Evolutionary conservation across 2,888 invertebrate genomes (phyloP).

Genomic region (Yponomeuta evonymella): DNA sequence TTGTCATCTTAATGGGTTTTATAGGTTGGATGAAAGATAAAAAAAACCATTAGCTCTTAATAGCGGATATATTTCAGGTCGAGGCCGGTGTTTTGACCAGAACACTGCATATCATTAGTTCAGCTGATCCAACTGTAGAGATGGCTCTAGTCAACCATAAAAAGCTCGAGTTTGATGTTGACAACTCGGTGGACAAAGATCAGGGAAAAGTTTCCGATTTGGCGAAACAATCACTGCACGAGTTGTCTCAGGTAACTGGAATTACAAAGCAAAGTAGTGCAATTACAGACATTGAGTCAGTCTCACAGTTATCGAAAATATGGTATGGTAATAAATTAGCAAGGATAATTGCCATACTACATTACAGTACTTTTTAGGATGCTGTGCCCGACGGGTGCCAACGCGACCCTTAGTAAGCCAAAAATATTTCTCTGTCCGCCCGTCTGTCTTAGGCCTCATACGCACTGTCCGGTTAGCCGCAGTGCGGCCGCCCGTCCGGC

Average conservation of each 20-base stretch:
- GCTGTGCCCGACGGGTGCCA: too few relatives aligned
- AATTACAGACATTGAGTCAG: too few relatives aligned
- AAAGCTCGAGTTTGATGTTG: conserved; percentile 59
- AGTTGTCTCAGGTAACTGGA: conserved; percentile 59
- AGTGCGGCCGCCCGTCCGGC: too few relatives aligned
- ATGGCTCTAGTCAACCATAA: conserved; percentile 70
- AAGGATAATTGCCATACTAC: too few relatives aligned
- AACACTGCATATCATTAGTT: conserved; percentile 83
- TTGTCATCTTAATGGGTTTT: neutral
- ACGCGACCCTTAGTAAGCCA: too few relatives aligned
- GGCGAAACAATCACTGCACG: conserved; percentile 61
- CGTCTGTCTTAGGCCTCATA: too few relatives aligned
- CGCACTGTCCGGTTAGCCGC: too few relatives aligned
- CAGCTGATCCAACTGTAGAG: conserved; percentile 71
- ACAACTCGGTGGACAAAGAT: conserved; percentile 76
- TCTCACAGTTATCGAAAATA: too few relatives aligned
- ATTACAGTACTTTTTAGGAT: too few relatives aligned
- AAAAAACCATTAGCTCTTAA: neutral
- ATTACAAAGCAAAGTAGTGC: neutral
- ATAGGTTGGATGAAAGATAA: neutral
- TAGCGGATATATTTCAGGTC: conserved; percentile 50
- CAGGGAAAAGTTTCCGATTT: conserved; percentile 51
- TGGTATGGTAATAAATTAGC: too few relatives aligned
- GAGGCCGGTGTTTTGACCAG: conserved; percentile 86
- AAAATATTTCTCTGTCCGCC: too few relatives aligned